Percentiles rank a stretch among this genome's conserved stretches.
These are phyloP conservation scores for Gnathonemus echidnorhynchus DNA, from an alignment of 2,113 vertebrate genomes.

Conservation along the genomic window DNA sequence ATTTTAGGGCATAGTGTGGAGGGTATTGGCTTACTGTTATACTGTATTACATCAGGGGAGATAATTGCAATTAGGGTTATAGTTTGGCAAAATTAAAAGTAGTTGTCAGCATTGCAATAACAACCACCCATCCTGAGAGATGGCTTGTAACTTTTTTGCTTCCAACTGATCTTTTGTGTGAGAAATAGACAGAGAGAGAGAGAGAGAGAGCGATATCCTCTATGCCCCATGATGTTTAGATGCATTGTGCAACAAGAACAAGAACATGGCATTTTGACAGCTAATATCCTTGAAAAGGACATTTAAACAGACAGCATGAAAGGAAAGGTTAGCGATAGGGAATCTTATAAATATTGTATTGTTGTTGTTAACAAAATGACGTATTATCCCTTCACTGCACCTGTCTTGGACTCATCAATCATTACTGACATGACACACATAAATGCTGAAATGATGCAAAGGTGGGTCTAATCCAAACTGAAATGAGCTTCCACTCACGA, in stretches of 20 bases:
- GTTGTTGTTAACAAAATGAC: not conserved
- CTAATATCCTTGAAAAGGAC: not conserved
- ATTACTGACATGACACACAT: not conserved
- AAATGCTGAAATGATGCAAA: not conserved
- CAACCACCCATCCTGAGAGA: not conserved
- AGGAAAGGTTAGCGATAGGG: not conserved
- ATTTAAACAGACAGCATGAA: not conserved
- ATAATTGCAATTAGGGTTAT: not conserved
- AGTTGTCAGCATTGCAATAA: not conserved
- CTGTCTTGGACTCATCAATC: not conserved
- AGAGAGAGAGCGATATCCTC: not conserved
- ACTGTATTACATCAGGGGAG: not conserved
- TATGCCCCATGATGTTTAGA: not conserved
- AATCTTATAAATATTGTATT: constrained; percentile 7
- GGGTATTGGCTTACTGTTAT: not conserved
- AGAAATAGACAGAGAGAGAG: not conserved
- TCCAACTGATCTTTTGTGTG: not conserved
- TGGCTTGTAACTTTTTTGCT: not conserved
- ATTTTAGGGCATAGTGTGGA: not conserved
- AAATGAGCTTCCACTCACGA: not conserved
- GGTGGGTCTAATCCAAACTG: not conserved
- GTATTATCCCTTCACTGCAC: not conserved
- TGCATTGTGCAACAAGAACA: not conserved
- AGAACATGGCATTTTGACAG: constrained; percentile 1
- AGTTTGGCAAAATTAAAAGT: not conserved